phyloP scores from a whole-genome alignment of 2,113 vertebrate species.

The Eubucco bourcierii region DNA sequence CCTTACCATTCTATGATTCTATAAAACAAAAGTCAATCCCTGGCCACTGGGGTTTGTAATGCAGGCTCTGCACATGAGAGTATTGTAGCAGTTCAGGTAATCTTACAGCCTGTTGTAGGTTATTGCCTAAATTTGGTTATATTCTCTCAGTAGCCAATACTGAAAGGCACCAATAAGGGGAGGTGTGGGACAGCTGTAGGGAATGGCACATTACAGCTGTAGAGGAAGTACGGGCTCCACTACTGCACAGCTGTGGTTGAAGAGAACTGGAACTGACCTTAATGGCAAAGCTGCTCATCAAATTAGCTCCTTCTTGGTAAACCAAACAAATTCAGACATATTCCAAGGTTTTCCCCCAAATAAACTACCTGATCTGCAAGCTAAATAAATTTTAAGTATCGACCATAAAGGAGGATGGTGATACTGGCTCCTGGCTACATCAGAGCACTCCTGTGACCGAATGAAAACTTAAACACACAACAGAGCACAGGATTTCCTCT shows the following conservation, averaged over 20 bases:
- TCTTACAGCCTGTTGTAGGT: not conserved
- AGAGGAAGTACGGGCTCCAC: not conserved
- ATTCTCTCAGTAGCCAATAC: not conserved
- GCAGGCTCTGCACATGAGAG: not conserved
- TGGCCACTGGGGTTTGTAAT: not conserved
- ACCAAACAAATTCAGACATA: not conserved
- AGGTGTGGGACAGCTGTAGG: not conserved
- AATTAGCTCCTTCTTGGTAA: not conserved
- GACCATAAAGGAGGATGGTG: not conserved
- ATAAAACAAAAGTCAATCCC: not conserved
- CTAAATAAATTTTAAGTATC: not conserved
- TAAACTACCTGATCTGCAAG: not conserved
- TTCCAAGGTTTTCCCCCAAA: not conserved
- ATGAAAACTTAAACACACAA: not conserved
- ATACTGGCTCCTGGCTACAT: not conserved
- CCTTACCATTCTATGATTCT: no score
- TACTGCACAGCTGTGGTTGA: not conserved
- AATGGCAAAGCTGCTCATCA: not conserved
- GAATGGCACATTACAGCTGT: not conserved
- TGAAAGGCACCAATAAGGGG: not conserved
- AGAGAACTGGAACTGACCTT: not conserved
- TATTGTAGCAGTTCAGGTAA: not conserved
- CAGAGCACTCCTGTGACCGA: not conserved
- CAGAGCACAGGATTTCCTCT: not conserved
- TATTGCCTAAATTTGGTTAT: not conserved